Conservation (phyloP, 2,113 vertebrate genomes). For the Rhipidura dahli region DNA sequence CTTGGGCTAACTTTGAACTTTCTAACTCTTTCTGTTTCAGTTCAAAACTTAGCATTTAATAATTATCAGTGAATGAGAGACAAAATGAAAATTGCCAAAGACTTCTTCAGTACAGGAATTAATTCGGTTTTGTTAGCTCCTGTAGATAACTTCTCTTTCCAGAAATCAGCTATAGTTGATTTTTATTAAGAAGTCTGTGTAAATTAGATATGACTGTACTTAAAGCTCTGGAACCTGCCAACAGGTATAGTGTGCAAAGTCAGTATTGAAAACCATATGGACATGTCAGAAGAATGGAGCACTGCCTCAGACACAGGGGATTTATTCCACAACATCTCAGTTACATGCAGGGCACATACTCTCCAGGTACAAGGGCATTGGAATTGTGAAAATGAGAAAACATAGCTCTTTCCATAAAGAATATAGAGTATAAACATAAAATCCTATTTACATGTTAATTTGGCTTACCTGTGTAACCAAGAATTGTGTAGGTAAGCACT, state of each 20-base stretch:
- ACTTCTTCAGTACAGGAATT: not conserved
- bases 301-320: not conserved
- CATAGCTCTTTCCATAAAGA: not conserved
- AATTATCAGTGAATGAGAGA: not conserved
- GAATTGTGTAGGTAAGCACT: not conserved
- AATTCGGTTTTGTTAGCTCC: not conserved
- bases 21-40: not conserved
- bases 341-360: not conserved
- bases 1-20: not conserved
- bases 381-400: not conserved
- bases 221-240: not conserved
- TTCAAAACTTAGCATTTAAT: not conserved
- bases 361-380: not conserved
- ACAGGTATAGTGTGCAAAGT: not conserved
- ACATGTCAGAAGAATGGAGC: not conserved
- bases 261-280: not conserved
- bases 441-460: not conserved
- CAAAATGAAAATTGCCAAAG: not conserved
- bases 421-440: not conserved
- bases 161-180: not conserved
- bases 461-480: not conserved
- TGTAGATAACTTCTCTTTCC: not conserved
- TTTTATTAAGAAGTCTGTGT: not conserved
- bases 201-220: not conserved
- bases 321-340: not conserved